These are phyloP conservation scores for Eublepharis macularius DNA, from an alignment of 2,113 vertebrate genomes.

Conservation along the genomic window DNA sequence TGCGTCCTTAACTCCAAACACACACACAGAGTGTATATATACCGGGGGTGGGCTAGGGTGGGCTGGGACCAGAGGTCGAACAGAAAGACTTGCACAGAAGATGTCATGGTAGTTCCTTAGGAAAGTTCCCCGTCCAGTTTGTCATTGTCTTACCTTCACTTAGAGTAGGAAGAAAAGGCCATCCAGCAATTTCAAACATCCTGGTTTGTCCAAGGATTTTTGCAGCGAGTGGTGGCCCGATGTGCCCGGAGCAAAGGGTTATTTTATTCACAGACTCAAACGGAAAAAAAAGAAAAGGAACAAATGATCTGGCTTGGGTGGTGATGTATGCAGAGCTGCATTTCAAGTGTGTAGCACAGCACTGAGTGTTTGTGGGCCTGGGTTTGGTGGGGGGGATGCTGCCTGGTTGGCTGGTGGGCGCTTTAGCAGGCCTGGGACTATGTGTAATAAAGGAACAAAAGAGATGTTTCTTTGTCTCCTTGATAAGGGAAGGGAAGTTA, in stretches of 20 bases:
- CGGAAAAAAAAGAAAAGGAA: background rate
- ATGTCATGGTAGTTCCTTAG: slow-evolving; percentile 5
- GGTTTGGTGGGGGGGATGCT: background rate
- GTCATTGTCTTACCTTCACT: background rate
- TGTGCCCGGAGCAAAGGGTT: rapidly evolving
- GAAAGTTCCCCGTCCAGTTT: background rate
- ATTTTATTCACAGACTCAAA: background rate
- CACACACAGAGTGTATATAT: background rate
- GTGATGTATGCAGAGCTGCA: background rate
- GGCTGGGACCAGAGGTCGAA: background rate
- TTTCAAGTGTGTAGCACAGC: background rate
- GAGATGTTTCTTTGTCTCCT: rapidly evolving
- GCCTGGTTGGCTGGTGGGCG: slow-evolving; percentile 23
- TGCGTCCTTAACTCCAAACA: background rate
- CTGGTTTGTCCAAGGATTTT: background rate
- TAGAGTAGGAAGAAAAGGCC: background rate
- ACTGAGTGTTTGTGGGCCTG: background rate
- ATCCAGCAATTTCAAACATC: rapidly evolving
- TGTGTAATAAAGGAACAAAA: slow-evolving; percentile 32
- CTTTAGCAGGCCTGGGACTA: background rate
- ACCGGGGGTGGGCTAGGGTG: background rate
- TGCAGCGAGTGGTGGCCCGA: rapidly evolving
- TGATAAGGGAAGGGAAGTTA: background rate
- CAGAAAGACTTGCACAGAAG: background rate
- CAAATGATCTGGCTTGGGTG: background rate